A percentile compares a stretch with the other conserved stretches of the same genome.
These are phyloP conservation scores for Stomatorhinus ivindoensis DNA, from an alignment of 2,113 vertebrate species.

Conservation along the genomic window DNA sequence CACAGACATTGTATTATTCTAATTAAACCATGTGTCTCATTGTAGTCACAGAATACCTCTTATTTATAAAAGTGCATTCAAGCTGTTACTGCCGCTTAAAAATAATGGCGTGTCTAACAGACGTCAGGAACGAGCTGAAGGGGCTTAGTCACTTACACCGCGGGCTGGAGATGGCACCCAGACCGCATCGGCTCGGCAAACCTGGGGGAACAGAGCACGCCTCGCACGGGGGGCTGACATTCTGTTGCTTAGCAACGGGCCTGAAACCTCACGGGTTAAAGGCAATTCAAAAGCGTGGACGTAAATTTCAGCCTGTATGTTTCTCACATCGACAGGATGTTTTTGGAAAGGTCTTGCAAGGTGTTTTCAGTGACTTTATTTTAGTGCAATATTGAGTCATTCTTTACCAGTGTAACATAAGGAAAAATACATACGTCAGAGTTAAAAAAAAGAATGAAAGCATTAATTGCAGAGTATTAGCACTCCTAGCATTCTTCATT, in stretches of 20 bases:
- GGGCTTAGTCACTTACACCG: not conserved
- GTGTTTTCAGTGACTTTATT: not conserved
- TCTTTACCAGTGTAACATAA: not conserved
- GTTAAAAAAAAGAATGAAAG: not conserved
- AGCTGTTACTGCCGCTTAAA: not conserved
- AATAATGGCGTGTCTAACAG: not conserved
- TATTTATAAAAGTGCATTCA: not conserved
- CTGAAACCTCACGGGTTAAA: conserved; percentile 45
- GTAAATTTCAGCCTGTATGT: not conserved
- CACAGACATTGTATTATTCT: not conserved
- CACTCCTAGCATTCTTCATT: not conserved
- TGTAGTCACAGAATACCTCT: not conserved
- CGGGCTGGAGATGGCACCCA: not conserved
- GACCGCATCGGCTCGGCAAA: not conserved
- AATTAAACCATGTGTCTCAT: not conserved
- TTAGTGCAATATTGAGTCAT: not conserved
- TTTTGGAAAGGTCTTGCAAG: not conserved
- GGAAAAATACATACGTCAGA: not conserved
- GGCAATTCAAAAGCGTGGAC: conserved; percentile 17
- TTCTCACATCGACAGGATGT: not conserved
- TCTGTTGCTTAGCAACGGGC: conserved; percentile 65
- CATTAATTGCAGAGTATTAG: not conserved
- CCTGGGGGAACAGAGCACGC: not conserved
- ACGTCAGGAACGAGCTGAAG: not conserved
- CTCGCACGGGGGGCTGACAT: conserved; percentile 47